Conservation (phyloP, 2,113 vertebrate species). For the Galeopterus variegatus region DNA sequence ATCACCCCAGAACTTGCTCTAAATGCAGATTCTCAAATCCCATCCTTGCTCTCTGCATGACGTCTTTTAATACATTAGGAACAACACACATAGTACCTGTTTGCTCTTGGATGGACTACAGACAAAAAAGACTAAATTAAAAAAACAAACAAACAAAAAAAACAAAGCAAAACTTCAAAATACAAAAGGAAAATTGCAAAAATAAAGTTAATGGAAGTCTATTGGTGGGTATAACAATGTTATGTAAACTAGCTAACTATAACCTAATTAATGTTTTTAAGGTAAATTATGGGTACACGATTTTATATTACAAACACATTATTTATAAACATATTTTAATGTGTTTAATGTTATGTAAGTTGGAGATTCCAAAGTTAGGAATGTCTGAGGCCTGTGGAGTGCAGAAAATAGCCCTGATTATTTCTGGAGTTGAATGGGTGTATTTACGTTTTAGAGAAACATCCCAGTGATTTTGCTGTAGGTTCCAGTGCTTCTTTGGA, state of each 20-base stretch:
- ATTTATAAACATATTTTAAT: background rate
- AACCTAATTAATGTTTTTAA: background rate
- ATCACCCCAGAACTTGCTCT: background rate
- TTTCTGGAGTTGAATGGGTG: background rate
- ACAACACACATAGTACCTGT: background rate
- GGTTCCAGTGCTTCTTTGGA: background rate
- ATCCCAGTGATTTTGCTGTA: background rate
- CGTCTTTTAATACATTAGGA: constrained; percentile 3
- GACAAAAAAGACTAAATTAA: background rate
- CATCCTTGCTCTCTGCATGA: background rate
- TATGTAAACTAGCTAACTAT: background rate
- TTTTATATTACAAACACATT: too few relatives aligned
- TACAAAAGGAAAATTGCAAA: background rate
- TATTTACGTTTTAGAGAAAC: background rate
- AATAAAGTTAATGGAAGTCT: constrained; percentile 22
- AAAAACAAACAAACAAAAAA: background rate
- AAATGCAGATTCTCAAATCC: background rate
- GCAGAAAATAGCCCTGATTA: background rate
- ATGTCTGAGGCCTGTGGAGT: background rate
- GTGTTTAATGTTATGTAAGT: background rate
- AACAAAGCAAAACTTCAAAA: background rate
- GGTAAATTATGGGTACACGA: background rate
- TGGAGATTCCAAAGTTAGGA: background rate
- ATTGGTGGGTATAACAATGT: background rate
- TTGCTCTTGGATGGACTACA: background rate